Percentiles rank a stretch among this genome's conserved stretches.
These are phyloP conservation scores for Hypomesus transpacificus DNA, from an alignment of 2,113 vertebrate species.

Conservation along the genomic window DNA sequence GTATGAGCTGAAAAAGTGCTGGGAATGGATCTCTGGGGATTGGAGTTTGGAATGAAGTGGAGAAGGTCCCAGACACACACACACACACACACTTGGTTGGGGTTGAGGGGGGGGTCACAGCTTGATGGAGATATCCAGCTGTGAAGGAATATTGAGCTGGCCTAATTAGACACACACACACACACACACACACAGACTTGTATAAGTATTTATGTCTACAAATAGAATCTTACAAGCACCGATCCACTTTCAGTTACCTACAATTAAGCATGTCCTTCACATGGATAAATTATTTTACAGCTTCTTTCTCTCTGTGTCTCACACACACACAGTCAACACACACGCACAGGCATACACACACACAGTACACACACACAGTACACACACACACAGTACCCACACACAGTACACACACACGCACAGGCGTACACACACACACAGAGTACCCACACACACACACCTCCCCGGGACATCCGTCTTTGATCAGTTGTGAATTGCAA, in stretches of 20 bases:
- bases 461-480: background rate
- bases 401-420: background rate
- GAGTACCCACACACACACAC: background rate
- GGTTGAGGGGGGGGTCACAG: too few relatives aligned
- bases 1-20: background rate
- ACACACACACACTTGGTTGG: background rate
- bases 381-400: background rate
- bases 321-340: background rate
- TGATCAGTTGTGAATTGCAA: background rate
- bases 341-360: background rate
- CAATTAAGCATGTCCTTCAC: too few relatives aligned
- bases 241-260: too few relatives aligned
- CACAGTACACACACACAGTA: background rate
- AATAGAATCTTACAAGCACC: too few relatives aligned
- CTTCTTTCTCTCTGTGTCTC: background rate
- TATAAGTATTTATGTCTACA: too few relatives aligned
- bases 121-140: too few relatives aligned
- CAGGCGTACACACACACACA: background rate
- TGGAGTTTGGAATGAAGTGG: too few relatives aligned
- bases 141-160: too few relatives aligned
- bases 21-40: too few relatives aligned
- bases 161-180: too few relatives aligned
- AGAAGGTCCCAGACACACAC: background rate
- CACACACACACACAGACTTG: too few relatives aligned
- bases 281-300: too few relatives aligned